Evolutionary conservation across 2,113 vertebrate species (phyloP), one percentile per base, ranked within the genome.

Genomic region (Erythrocercus mccallii): DNA sequence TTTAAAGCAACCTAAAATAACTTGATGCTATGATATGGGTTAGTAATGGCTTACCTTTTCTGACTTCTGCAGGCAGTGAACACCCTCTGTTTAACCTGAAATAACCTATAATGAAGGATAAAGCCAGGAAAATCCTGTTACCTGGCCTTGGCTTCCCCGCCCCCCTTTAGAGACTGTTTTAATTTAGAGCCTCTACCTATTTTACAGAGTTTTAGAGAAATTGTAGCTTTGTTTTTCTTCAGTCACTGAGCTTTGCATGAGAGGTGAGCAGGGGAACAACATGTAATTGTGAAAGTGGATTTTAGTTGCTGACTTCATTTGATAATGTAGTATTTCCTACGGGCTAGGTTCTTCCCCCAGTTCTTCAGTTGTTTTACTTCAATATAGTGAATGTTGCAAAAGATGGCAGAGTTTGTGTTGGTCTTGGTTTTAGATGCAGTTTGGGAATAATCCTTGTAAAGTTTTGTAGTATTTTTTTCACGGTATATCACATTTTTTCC

Each of bases 61-160:
- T 76, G 70, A 53, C 61, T 94, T 87, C 8, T 62, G 0, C 21
- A 48, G 64, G 54, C 58, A 62, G 37, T 28, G 37, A 86, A 27
- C 56, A 74, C 42, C 56, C n/a, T 78, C 30, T 68, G 1, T 74
- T 73, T 86, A 44, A 74, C 86, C 88, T 91, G 76, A 56, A 73
- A 77, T 93, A 74, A 82, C 90, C 88, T 88, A 23, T 35, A 95
- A 81, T 91, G 72, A 86, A 90, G 72, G 68, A 77, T 62, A 81
- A 92, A 82, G 58, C 78, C 42, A 95, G 22, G 85, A 82, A 92
- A 95, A 94, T 95, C 91, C 78, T 74, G 69, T 83, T 90, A 91
- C 80, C 82, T 86, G 65, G 68, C 81, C 62, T 81, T 79, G 88
- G 30, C 76, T 88, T 82, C 27, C 18, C 28, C 35, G 33, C 14